A percentile compares a stretch with the other conserved stretches of the same genome.
Conservation (phyloP, 2,888 invertebrate species). For the Acleris holmiana region DNA sequence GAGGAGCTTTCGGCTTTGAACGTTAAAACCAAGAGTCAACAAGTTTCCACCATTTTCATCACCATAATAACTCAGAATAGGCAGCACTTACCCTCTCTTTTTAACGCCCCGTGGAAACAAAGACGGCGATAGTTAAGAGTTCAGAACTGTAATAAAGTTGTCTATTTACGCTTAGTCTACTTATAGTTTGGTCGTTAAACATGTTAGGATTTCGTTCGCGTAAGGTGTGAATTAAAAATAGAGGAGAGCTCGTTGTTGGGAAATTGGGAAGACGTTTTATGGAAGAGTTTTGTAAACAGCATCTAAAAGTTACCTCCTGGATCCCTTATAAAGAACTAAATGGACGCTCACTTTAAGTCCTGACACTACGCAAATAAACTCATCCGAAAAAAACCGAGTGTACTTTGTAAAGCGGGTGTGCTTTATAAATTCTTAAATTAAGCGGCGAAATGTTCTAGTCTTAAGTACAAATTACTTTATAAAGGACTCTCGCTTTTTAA, state of each 20-base stretch:
- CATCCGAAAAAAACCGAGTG: no score
- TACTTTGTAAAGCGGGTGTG: no score
- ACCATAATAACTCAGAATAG: conserved; percentile 41
- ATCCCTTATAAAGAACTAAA: no score
- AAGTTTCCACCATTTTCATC: conserved; percentile 49
- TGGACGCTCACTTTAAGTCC: no score
- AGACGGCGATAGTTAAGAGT: conserved; percentile 46
- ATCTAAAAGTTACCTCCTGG: no score
- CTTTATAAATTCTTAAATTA: no score
- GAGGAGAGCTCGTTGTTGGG: not conserved
- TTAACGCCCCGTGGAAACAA: conserved; percentile 46
- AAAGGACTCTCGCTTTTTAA: no score
- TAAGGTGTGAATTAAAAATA: conserved; percentile 38
- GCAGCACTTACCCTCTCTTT: conserved; percentile 54
- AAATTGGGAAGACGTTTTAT: conserved; percentile 3
- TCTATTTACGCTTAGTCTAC: conserved; percentile 58
- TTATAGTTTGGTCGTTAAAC: conserved; percentile 56
- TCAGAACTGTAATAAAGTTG: conserved; percentile 57
- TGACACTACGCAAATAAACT: no score
- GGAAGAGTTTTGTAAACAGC: not conserved
- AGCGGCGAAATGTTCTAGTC: no score
- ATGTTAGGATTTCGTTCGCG: conserved; percentile 40
- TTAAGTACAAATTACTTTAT: no score
- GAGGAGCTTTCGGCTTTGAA: no score
- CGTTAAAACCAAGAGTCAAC: conserved; percentile 49